phyloP scores from a whole-genome alignment of 2,888 invertebrate species.

The Galeruca laticollis region DNA sequence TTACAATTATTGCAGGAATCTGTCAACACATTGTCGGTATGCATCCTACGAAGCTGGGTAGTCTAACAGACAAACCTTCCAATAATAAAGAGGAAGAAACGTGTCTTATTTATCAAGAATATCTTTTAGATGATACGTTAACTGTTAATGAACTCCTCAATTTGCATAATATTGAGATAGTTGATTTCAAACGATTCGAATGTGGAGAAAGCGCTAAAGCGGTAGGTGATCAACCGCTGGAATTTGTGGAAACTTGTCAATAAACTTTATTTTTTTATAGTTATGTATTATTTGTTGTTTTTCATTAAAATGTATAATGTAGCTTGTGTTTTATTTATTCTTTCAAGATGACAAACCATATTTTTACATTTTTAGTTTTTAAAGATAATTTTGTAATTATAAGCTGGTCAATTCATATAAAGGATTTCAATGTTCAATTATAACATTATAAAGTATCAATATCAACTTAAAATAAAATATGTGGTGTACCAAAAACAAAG shows the following conservation, averaged over 20 bases:
- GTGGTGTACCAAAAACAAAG: too few species aligned
- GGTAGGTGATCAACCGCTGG: slow-evolving; percentile 65
- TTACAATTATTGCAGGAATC: slow-evolving; percentile 68
- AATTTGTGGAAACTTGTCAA: slow-evolving; percentile 75
- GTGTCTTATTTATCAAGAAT: slow-evolving; percentile 88
- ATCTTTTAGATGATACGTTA: slow-evolving; percentile 80
- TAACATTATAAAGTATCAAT: too few species aligned
- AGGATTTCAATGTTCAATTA: too few species aligned
- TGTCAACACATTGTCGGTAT: slow-evolving; percentile 95
- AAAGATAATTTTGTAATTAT: too few species aligned
- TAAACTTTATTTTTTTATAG: slow-evolving; percentile 56
- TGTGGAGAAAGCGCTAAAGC: slow-evolving; percentile 77
- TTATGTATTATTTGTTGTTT: background rate
- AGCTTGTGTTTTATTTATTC: background rate
- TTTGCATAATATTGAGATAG: slow-evolving; percentile 74
- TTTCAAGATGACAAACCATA: too few species aligned
- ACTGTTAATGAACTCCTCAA: slow-evolving; percentile 81
- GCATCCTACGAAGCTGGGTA: slow-evolving; percentile 82
- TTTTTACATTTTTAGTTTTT: too few species aligned
- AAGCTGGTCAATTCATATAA: too few species aligned
- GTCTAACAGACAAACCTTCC: slow-evolving; percentile 71
- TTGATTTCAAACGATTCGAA: slow-evolving; percentile 89
- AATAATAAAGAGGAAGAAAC: slow-evolving; percentile 81
- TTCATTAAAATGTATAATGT: background rate
- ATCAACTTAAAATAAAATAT: too few species aligned